Conservation (phyloP, 2,113 vertebrate species). For the Melanerpes formicivorus region DNA sequence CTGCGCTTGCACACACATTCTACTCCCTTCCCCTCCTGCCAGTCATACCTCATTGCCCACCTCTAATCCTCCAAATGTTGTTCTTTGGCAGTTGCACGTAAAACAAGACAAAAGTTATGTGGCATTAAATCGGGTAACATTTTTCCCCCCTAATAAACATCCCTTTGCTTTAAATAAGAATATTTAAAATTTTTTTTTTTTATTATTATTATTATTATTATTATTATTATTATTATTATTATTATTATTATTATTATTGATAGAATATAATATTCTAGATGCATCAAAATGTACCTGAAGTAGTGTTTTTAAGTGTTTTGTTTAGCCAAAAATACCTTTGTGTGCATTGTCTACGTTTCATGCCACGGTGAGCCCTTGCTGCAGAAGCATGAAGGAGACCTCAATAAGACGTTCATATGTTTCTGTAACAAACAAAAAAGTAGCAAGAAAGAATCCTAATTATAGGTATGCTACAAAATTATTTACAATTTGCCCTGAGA, state of each 20-base stretch:
- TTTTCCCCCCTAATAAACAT: neutral
- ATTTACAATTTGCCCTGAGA: slow-evolving; percentile 20
- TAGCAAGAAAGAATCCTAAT: neutral
- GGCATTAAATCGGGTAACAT: neutral
- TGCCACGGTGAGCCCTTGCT: neutral
- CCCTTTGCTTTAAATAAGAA: neutral
- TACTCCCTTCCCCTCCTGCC: neutral
- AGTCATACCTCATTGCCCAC: slow-evolving; percentile 12
- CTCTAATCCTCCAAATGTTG: slow-evolving; percentile 12
- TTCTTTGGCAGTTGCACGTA: neutral
- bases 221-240: too few species aligned
- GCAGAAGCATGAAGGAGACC: neutral
- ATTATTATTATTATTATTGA: neutral
- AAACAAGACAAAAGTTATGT: neutral
- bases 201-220: too few species aligned
- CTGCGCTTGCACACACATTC: neutral
- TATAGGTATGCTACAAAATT: neutral
- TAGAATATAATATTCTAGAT: neutral
- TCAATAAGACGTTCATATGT: neutral
- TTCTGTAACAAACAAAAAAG: neutral
- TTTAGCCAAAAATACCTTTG: neutral
- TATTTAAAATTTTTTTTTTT: neutral
- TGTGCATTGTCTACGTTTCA: neutral
- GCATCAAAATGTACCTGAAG: neutral
- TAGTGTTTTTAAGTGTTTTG: neutral